Conservation (phyloP, 2,113 vertebrate genomes). For the Onychostoma macrolepis region DNA sequence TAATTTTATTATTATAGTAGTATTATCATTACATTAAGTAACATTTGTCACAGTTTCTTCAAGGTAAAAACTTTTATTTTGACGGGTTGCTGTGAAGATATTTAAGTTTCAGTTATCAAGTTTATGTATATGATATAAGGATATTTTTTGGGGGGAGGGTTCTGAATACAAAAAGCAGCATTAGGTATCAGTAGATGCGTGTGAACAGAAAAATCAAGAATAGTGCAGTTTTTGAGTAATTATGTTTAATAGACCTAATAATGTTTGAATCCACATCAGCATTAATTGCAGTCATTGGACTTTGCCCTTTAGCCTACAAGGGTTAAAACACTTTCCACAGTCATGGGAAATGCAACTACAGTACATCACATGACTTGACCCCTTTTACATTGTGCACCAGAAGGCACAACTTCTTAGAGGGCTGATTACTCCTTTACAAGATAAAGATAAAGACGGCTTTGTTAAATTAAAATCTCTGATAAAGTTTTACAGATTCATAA, state of each 20-base stretch:
- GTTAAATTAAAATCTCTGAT: neutral
- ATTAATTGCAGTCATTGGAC: neutral
- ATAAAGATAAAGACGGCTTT: neutral
- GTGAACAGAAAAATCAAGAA: neutral
- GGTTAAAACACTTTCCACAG: neutral
- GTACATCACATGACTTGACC: neutral
- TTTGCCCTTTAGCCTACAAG: neutral
- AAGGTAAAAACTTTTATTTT: too few species aligned
- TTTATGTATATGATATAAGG: too few species aligned
- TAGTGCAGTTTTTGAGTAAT: neutral
- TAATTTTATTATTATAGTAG: too few species aligned
- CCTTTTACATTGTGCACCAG: neutral
- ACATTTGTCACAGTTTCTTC: too few species aligned
- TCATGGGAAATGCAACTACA: constrained; percentile 5
- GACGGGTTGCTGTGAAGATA: too few species aligned
- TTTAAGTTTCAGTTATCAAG: too few species aligned
- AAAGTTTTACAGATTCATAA: neutral
- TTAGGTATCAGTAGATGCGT: neutral
- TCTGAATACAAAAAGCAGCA: neutral
- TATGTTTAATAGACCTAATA: neutral
- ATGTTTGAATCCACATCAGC: neutral
- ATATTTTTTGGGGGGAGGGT: too few species aligned
- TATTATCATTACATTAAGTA: too few species aligned
- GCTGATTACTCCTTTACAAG: neutral
- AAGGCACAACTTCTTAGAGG: neutral